Evolutionary conservation across 2,113 vertebrate genomes (phyloP).

Genomic region (Crotalus horridus): DNA sequence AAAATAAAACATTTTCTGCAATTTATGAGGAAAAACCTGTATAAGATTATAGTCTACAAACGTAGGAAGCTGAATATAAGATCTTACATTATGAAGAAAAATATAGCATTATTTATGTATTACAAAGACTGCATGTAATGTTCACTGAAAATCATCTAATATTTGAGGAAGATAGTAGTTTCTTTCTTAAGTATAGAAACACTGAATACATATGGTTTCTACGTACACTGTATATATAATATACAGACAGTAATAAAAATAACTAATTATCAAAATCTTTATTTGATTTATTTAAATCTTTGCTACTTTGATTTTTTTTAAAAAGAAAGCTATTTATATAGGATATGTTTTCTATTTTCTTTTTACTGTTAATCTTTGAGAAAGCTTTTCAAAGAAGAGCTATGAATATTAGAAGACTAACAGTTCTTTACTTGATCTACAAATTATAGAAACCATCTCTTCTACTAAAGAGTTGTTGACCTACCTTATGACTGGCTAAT

Average conservation of each 20-base stretch:
- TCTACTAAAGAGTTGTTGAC: not conserved
- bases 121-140: not conserved
- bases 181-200: not conserved
- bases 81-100: not conserved
- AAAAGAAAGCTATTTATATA: not conserved
- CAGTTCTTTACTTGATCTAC: not conserved
- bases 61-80: not conserved
- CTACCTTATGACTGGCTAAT: conserved; percentile 91
- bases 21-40: not conserved
- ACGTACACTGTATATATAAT: not conserved
- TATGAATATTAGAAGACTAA: not conserved
- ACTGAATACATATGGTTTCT: not conserved
- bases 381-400: not conserved
- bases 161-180: not conserved
- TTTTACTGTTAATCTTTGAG: not conserved
- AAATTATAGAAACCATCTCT: not conserved
- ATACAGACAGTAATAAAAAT: not conserved
- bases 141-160: not conserved
- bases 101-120: not conserved
- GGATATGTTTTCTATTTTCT: not conserved
- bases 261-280: not conserved
- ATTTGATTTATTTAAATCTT: not conserved
- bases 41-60: not conserved
- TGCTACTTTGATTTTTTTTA: not conserved
- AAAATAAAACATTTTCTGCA: not conserved